Conservation (phyloP, 2,888 invertebrate species). For the Euplexia lucipara region DNA sequence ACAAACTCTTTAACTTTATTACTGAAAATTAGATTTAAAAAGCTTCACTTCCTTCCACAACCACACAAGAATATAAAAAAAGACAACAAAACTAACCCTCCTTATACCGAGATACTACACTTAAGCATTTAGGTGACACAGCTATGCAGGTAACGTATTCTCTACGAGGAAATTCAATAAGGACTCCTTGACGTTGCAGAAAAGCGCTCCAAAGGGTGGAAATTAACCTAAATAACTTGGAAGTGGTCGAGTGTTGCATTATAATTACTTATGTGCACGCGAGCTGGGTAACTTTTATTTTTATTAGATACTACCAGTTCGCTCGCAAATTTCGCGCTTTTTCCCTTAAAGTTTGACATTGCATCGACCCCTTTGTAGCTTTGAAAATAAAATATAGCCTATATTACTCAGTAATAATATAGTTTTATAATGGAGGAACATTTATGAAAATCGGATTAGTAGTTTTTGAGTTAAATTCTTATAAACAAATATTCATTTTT, state of each 20-base stretch:
- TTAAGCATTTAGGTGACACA: constrained; percentile 19
- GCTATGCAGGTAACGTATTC: constrained; percentile 32
- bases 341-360: no score
- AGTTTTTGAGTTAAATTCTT: no score
- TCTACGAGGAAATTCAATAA: constrained; percentile 71
- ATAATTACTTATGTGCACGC: constrained; percentile 75
- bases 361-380: no score
- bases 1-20: no score
- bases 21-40: not conserved
- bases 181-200: constrained; percentile 63
- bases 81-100: not conserved
- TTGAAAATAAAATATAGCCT: no score
- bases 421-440: no score
- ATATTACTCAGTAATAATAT: no score
- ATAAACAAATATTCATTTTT: no score
- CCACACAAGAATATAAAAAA: not conserved
- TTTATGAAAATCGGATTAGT: no score
- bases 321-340: no score
- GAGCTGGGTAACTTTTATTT: constrained; percentile 47
- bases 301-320: no score
- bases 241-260: constrained; percentile 70
- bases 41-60: not conserved
- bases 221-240: constrained; percentile 79
- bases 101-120: constrained; percentile 18
- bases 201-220: constrained; percentile 73